These are phyloP conservation scores for Monoplex corrugatus DNA, from an alignment of 2,888 invertebrate genomes.

Conservation along the genomic window DNA sequence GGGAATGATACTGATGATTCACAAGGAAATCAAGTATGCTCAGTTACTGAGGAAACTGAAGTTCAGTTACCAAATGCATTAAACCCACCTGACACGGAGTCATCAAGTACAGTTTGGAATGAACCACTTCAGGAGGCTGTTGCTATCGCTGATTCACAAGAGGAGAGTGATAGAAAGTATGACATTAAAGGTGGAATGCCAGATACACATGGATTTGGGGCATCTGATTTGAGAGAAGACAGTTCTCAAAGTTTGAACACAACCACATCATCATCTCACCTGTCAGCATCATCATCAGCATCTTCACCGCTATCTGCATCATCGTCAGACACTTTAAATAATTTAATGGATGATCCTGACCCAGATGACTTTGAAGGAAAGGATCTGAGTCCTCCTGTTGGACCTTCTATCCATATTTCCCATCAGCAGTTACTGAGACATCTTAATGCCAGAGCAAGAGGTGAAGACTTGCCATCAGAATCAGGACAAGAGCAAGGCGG, in stretches of 20 bases:
- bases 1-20: constrained; percentile 38
- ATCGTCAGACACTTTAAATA: constrained; percentile 28
- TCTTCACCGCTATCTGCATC: constrained; percentile 2
- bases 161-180: background rate
- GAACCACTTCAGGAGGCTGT: background rate
- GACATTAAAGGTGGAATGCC: background rate
- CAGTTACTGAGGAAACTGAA: background rate
- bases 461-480: background rate
- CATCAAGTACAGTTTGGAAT: background rate
- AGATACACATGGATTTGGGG: background rate
- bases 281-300: constrained; percentile 30
- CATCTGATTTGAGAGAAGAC: background rate
- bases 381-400: constrained; percentile 31
- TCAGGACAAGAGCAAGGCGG: background rate
- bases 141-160: background rate
- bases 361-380: constrained; percentile 44
- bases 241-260: background rate
- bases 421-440: constrained; percentile 26
- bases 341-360: constrained; percentile 28
- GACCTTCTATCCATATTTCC: constrained; percentile 39
- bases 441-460: background rate
- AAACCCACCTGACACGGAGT: background rate
- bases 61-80: background rate
- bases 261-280: constrained; percentile 25
- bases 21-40: background rate